Percentiles rank a stretch among this genome's conserved stretches.
These are phyloP conservation scores for Microchirus variegatus DNA, from an alignment of 2,797 vertebrate genomes.

Conservation along the genomic window DNA sequence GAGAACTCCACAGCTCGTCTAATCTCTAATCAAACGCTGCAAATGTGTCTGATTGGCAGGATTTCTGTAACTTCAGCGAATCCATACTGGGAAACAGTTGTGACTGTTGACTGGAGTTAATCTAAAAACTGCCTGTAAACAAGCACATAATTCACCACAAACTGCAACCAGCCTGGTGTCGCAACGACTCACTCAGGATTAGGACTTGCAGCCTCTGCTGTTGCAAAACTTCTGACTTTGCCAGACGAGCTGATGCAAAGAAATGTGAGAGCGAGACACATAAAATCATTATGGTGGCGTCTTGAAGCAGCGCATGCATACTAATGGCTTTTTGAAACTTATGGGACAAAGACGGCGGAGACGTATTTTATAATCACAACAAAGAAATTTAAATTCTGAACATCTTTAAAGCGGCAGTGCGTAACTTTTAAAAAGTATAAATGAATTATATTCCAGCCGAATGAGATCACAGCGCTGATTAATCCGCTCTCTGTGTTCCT, in stretches of 20 bases:
- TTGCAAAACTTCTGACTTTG: conserved; percentile 34
- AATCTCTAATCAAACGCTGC: conserved; percentile 43
- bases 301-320: conserved; percentile 20
- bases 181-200: conserved; percentile 44
- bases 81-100: conserved; percentile 54
- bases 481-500: too few species aligned
- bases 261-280: conserved; percentile 19
- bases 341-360: background rate
- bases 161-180: conserved; percentile 49
- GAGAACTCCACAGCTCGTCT: conserved; percentile 25
- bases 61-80: conserved; percentile 42
- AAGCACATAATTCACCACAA: conserved; percentile 60
- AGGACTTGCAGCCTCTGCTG: conserved; percentile 26
- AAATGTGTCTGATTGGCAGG: conserved; percentile 52
- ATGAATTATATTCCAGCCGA: too few species aligned
- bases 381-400: background rate
- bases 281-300: conserved; percentile 17
- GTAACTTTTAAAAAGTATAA: too few species aligned
- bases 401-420: too few species aligned
- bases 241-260: conserved; percentile 49
- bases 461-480: too few species aligned
- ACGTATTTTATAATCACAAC: background rate
- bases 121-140: conserved; percentile 68
- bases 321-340: conserved; percentile 12
- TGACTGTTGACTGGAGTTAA: conserved; percentile 63